Conservation (phyloP, 1,140 invertebrate genomes). For the Zophobas morio region DNA sequence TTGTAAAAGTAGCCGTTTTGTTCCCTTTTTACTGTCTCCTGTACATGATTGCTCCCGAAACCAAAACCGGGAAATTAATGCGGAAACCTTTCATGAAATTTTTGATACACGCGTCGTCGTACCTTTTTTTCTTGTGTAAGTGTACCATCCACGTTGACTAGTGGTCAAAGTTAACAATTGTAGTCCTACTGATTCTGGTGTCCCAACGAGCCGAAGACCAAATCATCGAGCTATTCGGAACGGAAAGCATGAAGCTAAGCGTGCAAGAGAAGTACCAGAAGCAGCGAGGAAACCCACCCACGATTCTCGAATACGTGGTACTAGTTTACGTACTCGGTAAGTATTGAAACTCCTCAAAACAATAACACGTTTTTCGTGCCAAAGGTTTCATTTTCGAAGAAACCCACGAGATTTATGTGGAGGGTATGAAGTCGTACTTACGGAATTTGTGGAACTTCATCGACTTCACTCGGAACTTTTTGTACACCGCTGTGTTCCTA, state of each 20-base stretch:
- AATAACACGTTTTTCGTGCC: constrained; percentile 17
- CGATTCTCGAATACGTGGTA: constrained; percentile 83
- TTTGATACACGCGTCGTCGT: constrained; percentile 91
- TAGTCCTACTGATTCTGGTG: constrained; percentile 86
- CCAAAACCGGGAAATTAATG: constrained; percentile 83
- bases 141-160: constrained; percentile 54
- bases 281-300: constrained; percentile 85
- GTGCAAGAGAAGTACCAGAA: constrained; percentile 74
- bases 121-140: constrained; percentile 91
- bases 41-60: constrained; percentile 86
- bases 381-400: constrained; percentile 93
- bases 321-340: constrained; percentile 83
- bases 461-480: constrained; percentile 90
- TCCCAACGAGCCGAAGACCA: constrained; percentile 88
- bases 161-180: too few species aligned
- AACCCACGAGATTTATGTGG: constrained; percentile 88
- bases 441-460: constrained; percentile 97
- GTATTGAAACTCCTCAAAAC: not conserved
- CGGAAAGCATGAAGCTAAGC: constrained; percentile 74
- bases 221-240: constrained; percentile 80
- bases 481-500: constrained; percentile 86
- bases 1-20: constrained; percentile 81
- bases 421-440: constrained; percentile 88
- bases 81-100: constrained; percentile 96
- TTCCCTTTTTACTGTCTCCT: constrained; percentile 89